Evolutionary conservation across 1,140 invertebrate species (phyloP).

Genomic region (Littorina saxatilis): DNA sequence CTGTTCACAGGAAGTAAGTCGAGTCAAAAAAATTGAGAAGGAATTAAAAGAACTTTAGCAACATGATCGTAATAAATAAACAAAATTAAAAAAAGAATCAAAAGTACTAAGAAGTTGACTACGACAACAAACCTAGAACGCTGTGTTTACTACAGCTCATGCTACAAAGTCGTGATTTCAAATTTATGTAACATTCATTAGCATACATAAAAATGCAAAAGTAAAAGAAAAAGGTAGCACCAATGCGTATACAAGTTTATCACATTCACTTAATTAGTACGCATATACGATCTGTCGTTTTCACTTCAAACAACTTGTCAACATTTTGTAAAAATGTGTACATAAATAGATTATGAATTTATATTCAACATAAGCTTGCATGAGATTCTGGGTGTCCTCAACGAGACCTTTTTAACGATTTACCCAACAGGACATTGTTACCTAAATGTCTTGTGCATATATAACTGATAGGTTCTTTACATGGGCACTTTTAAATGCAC

Average conservation of each 20-base stretch:
- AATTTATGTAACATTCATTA: too few species aligned
- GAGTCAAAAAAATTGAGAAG: not conserved
- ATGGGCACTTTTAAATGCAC: too few species aligned
- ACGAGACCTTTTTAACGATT: not conserved
- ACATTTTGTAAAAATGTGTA: slow-evolving; percentile 6
- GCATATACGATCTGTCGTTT: slow-evolving; percentile 3
- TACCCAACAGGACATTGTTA: too few species aligned
- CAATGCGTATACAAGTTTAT: slow-evolving; percentile 32
- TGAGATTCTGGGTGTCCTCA: slow-evolving; percentile 20
- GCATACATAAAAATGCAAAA: not conserved
- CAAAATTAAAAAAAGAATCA: not conserved
- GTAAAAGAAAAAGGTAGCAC: slow-evolving; percentile 28
- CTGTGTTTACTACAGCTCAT: not conserved
- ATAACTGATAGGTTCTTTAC: too few species aligned
- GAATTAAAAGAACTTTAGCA: not conserved
- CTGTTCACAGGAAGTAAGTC: too few species aligned
- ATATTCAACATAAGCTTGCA: not conserved
- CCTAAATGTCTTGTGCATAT: too few species aligned
- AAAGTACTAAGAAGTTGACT: not conserved
- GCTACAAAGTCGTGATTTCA: not conserved
- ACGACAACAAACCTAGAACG: too few species aligned
- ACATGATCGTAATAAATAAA: not conserved
- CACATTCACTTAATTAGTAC: slow-evolving; percentile 32
- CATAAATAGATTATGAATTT: slow-evolving; percentile 14
- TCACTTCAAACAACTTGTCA: not conserved